Evolutionary conservation across 1,140 invertebrate species (phyloP).

Genomic region (Drosophila tsacasi): DNA sequence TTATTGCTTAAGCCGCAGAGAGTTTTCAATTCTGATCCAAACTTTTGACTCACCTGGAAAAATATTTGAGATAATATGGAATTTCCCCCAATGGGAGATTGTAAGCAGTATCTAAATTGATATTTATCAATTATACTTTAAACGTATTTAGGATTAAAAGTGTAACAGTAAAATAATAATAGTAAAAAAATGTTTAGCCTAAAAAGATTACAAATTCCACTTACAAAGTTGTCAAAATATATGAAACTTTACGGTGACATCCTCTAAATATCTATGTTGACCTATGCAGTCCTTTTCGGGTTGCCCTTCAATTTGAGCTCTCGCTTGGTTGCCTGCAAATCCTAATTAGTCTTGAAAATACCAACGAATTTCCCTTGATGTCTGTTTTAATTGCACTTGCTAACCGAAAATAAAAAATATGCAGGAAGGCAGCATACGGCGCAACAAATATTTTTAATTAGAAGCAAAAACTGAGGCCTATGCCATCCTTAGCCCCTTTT

Average conservation of each 20-base stretch:
- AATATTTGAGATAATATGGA: not conserved
- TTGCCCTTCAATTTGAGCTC: conserved; percentile 38
- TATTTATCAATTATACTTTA: not conserved
- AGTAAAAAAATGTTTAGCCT: too few species aligned
- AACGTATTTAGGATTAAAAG: too few species aligned
- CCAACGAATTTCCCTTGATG: conserved; percentile 36
- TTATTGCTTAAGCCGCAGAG: conserved; percentile 35
- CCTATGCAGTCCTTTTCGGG: conserved; percentile 9
- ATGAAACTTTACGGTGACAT: not conserved
- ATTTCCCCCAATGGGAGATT: not conserved
- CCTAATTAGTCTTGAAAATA: conserved; percentile 49
- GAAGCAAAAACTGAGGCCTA: conserved; percentile 53
- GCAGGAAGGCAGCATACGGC: conserved; percentile 14
- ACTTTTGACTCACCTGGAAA: conserved; percentile 7
- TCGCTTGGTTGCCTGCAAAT: conserved; percentile 22
- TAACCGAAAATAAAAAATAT: conserved; percentile 19
- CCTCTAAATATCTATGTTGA: conserved; percentile 1
- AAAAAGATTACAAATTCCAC: too few species aligned
- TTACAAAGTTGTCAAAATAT: too few species aligned
- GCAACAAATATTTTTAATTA: conserved; percentile 70
- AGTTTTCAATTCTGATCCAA: conserved; percentile 5
- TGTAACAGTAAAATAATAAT: not conserved
- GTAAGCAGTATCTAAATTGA: not conserved
- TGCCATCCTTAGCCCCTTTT: conserved; percentile 27
- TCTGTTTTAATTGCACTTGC: conserved; percentile 69